Conservation (phyloP, 2,888 invertebrate genomes). For the Drosophila mulleri region DNA sequence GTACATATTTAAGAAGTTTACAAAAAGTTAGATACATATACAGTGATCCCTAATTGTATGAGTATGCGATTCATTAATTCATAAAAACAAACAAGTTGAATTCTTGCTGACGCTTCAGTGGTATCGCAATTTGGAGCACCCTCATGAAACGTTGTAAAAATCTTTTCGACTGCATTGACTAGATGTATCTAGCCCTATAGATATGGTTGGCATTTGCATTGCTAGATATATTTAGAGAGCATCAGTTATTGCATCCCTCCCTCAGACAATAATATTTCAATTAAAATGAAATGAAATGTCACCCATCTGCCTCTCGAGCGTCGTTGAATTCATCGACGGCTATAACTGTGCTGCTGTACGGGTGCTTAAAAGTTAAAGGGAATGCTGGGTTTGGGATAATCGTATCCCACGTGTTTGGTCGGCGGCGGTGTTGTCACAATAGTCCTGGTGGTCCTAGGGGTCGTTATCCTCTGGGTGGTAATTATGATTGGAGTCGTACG, state of each 20-base stretch:
- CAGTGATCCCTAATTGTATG: slow-evolving; percentile 70
- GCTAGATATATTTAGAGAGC: slow-evolving; percentile 73
- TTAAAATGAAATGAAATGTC: slow-evolving; percentile 61
- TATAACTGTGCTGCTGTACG: slow-evolving; percentile 43
- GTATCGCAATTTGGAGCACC: slow-evolving; percentile 56
- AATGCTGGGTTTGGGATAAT: slow-evolving; percentile 79
- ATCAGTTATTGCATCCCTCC: slow-evolving; percentile 62
- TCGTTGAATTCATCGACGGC: slow-evolving; percentile 41
- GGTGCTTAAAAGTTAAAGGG: slow-evolving; percentile 79
- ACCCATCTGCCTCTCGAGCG: slow-evolving; percentile 37
- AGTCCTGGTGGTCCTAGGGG: slow-evolving; percentile 39
- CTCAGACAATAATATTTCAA: slow-evolving; percentile 57
- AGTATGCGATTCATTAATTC: slow-evolving; percentile 74
- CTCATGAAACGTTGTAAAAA: slow-evolving; percentile 59
- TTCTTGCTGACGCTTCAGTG: slow-evolving; percentile 66
- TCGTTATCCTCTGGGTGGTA: slow-evolving; percentile 13
- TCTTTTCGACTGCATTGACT: slow-evolving; percentile 83
- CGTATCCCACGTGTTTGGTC: slow-evolving; percentile 69
- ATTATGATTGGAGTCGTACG: too few relatives aligned
- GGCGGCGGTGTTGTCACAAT: slow-evolving; percentile 55
- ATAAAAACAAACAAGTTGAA: slow-evolving; percentile 73
- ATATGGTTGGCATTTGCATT: slow-evolving; percentile 80
- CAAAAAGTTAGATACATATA: slow-evolving; percentile 55
- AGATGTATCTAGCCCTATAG: slow-evolving; percentile 85
- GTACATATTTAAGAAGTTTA: slow-evolving; percentile 53